Evolutionary conservation across 2,888 invertebrate genomes (phyloP).

Genomic region (Vanessa cardui): DNA sequence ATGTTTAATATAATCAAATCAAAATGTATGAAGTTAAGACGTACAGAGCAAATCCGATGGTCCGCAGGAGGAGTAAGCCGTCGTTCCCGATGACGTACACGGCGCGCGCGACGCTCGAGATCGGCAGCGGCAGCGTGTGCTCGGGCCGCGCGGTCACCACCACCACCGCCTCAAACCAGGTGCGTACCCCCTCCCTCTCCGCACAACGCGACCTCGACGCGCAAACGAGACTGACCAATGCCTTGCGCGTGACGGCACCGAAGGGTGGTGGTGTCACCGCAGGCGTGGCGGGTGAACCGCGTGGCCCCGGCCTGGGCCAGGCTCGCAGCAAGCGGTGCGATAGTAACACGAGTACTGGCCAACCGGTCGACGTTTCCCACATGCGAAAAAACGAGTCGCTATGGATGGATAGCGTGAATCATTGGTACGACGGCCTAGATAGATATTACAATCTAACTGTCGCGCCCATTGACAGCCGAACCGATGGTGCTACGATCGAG

Average conservation of each 20-base stretch:
- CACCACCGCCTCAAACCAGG: conserved; percentile 80
- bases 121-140: conserved; percentile 77
- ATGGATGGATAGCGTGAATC: conserved; percentile 47
- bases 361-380: background rate
- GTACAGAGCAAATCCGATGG: background rate
- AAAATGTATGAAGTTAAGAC: no score
- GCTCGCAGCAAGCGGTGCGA: background rate
- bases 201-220: conserved; percentile 27
- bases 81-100: conserved; percentile 79
- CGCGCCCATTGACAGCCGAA: background rate
- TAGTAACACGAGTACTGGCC: no score
- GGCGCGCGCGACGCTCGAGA: conserved; percentile 79
- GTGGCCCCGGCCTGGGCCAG: conserved; percentile 18
- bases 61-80: conserved; percentile 74
- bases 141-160: conserved; percentile 80
- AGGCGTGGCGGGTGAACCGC: conserved; percentile 28
- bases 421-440: conserved; percentile 54
- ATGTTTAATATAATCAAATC: no score
- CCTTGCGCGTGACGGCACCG: conserved; percentile 11
- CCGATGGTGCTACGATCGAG: background rate
- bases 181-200: conserved; percentile 60
- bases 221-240: conserved; percentile 21
- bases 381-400: background rate
- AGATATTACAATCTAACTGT: conserved; percentile 37
- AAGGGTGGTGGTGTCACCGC: conserved; percentile 23